Conservation (phyloP, 2,797 vertebrate genomes). For the Molossus molossus region DNA sequence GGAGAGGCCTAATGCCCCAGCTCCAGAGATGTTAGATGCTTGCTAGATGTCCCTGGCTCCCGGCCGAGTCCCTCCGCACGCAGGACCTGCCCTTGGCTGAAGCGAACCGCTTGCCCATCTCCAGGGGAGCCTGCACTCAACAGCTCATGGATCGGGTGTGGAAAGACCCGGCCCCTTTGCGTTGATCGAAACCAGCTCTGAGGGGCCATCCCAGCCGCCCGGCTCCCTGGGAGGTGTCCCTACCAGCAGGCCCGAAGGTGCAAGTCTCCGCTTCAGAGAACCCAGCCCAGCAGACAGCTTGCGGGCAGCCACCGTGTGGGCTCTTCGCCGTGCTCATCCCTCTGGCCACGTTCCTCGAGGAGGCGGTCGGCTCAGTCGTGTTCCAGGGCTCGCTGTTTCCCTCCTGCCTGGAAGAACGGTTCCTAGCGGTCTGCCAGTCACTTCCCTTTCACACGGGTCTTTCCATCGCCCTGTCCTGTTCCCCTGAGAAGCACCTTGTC, state of each 20-base stretch:
- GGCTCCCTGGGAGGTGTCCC: not conserved
- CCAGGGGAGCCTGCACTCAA: not conserved
- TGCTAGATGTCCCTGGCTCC: not conserved
- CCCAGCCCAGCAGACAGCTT: fast-evolving
- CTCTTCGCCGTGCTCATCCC: fast-evolving
- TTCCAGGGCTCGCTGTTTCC: not conserved
- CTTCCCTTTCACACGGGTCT: not conserved
- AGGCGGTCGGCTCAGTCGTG: not conserved
- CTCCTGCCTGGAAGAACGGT: not conserved
- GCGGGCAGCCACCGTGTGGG: not conserved
- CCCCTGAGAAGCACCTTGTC: not conserved
- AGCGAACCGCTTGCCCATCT: not conserved
- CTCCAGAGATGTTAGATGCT: not conserved
- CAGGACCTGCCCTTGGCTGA: not conserved
- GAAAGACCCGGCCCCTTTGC: not conserved
- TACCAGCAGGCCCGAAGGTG: fast-evolving
- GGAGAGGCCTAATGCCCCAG: not conserved
- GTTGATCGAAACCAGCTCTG: not conserved
- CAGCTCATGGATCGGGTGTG: not conserved
- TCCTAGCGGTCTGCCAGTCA: not conserved
- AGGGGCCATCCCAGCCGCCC: not conserved
- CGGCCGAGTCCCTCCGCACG: not conserved
- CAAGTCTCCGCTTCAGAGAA: not conserved
- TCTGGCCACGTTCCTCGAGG: not conserved
- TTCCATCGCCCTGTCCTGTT: not conserved